Evolutionary conservation across 2,888 invertebrate genomes (phyloP), one percentile per base, ranked within the genome.

Genomic region (Chrysodeixis includens): DNA sequence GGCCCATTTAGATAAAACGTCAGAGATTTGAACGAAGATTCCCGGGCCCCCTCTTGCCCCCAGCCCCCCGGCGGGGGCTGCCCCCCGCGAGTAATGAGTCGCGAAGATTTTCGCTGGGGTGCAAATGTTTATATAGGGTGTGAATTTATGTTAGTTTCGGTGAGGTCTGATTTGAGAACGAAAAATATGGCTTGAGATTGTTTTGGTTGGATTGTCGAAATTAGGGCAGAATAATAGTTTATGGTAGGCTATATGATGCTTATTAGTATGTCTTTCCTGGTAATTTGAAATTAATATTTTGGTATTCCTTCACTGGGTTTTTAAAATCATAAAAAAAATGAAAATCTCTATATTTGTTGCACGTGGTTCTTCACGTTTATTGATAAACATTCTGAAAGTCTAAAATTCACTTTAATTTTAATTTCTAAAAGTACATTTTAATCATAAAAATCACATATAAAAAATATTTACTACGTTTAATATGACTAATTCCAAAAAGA

Each of bases 1-100:
- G 90, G 92, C 93, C 94, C 94, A 94, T 95, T 95, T 94, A 95
- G 94, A 95, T 95, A 94, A 94, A 95, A 95, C 91, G 94, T 93
- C 93, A 92, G 90, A 95, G 94, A 95, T 95, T 94, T 94, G 92
- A 93, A 93, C 92, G 90, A 92, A 93, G 93, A 91, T 91, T 89
- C 89, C 85, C 79, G 72, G n/a, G 69, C 75, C 66, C 80, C 82
- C 81, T 67, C 64, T 22, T 57, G 58, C 69, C 69, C 82, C 74
- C 35, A 35, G 10, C 76, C 75, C 79, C 77, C 72, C 63, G 35
- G 54, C 51, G 64, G 55, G 66, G 71, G 44, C 49, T 46, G 78
- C 78, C 81, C 80, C 84, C 85, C 86, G 83, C 89, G 88, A 87
- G 94, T 95, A 94, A 95, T 95, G 94, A 94, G 89, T 91, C 94